Base-by-base conservation (phyloP, 2,113 vertebrate genomes). In the Gymnobelideus leadbeateri region DNA sequence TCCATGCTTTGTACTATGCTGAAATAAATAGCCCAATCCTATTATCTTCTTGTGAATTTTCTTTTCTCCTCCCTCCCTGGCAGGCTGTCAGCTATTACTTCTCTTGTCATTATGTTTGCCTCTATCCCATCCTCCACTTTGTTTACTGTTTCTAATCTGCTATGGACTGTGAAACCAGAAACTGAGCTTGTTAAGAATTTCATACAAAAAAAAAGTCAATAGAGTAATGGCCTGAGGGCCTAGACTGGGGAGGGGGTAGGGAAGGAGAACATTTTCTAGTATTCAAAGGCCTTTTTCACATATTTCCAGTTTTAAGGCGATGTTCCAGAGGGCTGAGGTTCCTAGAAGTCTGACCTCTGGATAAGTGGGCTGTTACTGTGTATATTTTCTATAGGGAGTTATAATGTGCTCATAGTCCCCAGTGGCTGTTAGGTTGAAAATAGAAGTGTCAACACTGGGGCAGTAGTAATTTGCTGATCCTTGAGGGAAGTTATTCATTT, bases 321-420 rank as follows among this genome's bases (percentile, higher is more conserved):
- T 84, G 92, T 43, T 12, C 46, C 43, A 91, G n/a, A 92, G 47
- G 50, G 46, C 68, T 94, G 14, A 92, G 1, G 93, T 84, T 93
- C 89, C n/a, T 43, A 92, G 28, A 92, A 91, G 3, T 92, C 46
- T 57, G 91, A n/a, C 57, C 91, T 55, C 25, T 92, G 93, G 95
- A 57, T 91, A 92, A 93, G 54, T 92, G 49, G 5, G 23, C 52
- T 90, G 68, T 92, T 94, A 90, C 93, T 84, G 37, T 84, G n/a
- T 84, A 21, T 84, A 84, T 43, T 84, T 84, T 84, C 68, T 84
- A 43, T 84, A 23, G 68, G 68, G 68, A 84, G 68, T 84, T 84
- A 84, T 84, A 84, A 84, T 84, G 68, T 43, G 68, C 19, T 84
- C 16, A 84, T 23, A 84, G 68, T 84, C 68, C 68, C 68, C 10